Conservation (phyloP, 1,140 invertebrate genomes). For the Bombus fervidus region DNA sequence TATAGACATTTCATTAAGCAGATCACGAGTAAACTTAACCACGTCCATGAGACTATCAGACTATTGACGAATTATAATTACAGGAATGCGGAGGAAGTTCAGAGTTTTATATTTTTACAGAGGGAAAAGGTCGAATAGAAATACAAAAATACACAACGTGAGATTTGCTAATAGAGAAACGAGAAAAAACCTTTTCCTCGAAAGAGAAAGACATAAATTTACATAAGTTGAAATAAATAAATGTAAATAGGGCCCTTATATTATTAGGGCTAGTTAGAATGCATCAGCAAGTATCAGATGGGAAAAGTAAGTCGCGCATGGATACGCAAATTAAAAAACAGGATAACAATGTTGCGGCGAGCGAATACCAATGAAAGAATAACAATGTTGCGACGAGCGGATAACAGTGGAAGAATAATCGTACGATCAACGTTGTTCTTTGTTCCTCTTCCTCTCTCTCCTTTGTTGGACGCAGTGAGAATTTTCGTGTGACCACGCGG, state of each 20-base stretch:
- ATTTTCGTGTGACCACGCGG: conserved; percentile 49
- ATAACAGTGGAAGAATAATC: conserved; percentile 37
- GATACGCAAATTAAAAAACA: not conserved
- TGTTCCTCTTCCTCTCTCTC: not conserved
- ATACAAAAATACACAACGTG: not conserved
- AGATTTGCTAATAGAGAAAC: not conserved
- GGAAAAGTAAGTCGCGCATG: not conserved
- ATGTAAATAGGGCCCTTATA: not conserved
- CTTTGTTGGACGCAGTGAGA: conserved; percentile 11
- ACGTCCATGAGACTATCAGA: no score
- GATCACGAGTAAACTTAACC: not conserved
- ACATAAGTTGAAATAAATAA: not conserved
- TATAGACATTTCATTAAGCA: not conserved
- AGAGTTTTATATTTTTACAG: no score
- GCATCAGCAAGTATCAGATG: no score
- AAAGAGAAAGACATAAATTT: not conserved
- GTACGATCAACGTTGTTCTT: conserved; percentile 7
- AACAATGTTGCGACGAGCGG: not conserved
- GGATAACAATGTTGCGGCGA: not conserved
- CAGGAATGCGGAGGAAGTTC: no score
- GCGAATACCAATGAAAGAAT: conserved; percentile 25
- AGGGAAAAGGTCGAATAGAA: not conserved
- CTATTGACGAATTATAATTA: no score
- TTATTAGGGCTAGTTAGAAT: not conserved
- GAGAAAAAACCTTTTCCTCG: no score